Evolutionary conservation across 1,140 invertebrate species (phyloP).

Genomic region (Hesperophylax magnus): DNA sequence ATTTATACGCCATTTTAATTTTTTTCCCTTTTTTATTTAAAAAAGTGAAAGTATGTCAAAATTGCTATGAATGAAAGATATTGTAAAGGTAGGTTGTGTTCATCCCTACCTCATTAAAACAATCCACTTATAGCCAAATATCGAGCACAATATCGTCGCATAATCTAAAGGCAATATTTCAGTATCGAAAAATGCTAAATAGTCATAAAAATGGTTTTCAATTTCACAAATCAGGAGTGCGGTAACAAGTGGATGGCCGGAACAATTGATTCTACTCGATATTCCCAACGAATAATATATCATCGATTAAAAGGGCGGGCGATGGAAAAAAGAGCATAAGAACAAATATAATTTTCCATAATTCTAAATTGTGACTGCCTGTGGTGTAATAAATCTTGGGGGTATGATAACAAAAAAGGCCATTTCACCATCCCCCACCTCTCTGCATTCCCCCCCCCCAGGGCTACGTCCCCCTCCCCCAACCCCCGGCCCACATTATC

Average conservation of each 20-base stretch:
- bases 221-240: conserved; percentile 11
- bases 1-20: no score
- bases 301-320: conserved; percentile 55
- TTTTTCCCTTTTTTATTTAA: no score
- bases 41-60: no score
- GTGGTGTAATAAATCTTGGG: conserved; percentile 58
- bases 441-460: conserved; percentile 14
- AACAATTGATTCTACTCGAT: conserved; percentile 22
- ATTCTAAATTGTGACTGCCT: conserved; percentile 58
- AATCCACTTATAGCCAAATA: no score
- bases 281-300: conserved; percentile 47
- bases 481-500: conserved; percentile 28
- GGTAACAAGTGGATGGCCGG: not conserved
- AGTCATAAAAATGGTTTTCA: conserved; percentile 23
- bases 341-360: conserved; percentile 58
- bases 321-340: conserved; percentile 56
- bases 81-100: no score
- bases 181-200: conserved; percentile 21
- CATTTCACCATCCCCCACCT: conserved; percentile 53
- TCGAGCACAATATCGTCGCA: not conserved
- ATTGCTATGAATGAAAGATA: no score
- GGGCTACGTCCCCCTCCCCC: conserved; percentile 36
- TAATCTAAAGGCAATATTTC: conserved; percentile 11
- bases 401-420: conserved; percentile 58
- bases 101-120: no score